Conservation (phyloP, 2,888 invertebrate species). For the Pristionchus arcanus region DNA sequence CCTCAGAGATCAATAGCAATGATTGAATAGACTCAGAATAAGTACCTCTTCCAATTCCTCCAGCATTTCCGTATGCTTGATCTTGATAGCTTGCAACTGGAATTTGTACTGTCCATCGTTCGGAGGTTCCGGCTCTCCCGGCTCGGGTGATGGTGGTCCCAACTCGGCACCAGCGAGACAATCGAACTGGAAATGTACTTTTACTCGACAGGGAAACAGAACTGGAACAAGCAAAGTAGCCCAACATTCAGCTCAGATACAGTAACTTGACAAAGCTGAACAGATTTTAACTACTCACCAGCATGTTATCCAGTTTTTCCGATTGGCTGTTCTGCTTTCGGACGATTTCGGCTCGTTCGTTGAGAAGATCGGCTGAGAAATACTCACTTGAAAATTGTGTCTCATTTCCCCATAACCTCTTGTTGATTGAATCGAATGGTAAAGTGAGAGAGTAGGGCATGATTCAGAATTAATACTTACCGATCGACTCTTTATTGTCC, state of each 20-base stretch:
- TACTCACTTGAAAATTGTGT: too few species aligned
- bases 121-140: background rate
- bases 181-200: conserved; percentile 14
- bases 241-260: too few species aligned
- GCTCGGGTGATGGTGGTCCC: conserved; percentile 51
- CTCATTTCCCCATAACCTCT: background rate
- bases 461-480: conserved; percentile 60
- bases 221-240: background rate
- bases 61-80: conserved; percentile 6
- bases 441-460: background rate
- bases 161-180: conserved; percentile 49
- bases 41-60: conserved; percentile 26
- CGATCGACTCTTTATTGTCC: conserved; percentile 63
- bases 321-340: background rate
- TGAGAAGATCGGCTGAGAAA: background rate
- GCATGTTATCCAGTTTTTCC: conserved; percentile 50
- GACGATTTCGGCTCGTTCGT: background rate
- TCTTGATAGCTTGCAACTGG: conserved; percentile 30
- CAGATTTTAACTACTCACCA: background rate
- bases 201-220: background rate
- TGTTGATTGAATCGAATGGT: background rate
- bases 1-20: too few species aligned
- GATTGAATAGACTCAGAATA: too few species aligned
- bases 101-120: conserved; percentile 32
- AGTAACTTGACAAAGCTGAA: background rate